Base-by-base conservation (phyloP, 2,888 invertebrate genomes). In the Acheta domesticus region DNA sequence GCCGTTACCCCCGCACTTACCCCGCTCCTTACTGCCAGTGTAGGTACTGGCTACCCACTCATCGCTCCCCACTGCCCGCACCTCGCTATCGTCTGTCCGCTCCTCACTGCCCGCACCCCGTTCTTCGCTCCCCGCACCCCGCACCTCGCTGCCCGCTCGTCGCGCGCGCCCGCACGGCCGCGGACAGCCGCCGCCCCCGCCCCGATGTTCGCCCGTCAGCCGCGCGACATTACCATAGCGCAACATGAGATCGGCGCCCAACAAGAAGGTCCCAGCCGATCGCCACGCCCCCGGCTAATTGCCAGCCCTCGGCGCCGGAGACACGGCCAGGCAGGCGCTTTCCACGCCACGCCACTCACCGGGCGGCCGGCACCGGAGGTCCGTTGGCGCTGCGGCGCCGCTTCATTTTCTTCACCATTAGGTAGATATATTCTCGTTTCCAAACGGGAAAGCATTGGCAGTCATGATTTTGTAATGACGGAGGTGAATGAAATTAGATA, bases 191-290 rank as follows among this genome's bases (percentile, higher is more conserved):
- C 62, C 14, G 62, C 14, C 62, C 62, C 62, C 62, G 62, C 62
- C 62, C 62, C 62, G 62, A 62, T 62, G 62, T 62, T 62, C 62
- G 62, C 62, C 62, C 62, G 62, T 62, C 62, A 14, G n/a, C n/a
- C 16, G 62, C 14, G 62, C n/a, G 16, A n/a, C 14, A 62, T 62
- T 62, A 62, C 62, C 62, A 62, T 62, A 62, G 62, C 62, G 62
- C 62, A 62, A 19, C 62, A 62, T 8, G 62, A 14, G 16, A n/a
- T n/a, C 62, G 62, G n/a, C 62, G 62, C 14, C 62, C 16, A 62
- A 62, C 62, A 62, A 62, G 62, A n/a, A 19, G 16, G 62, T 11
- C n/a, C 62, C 62, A n/a, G 62, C n/a, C 16, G n/a, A 14, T n/a
- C 62, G 62, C 16, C 62, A 14, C 62, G 62, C 62, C 62, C 62